Evolutionary conservation across 2,113 vertebrate species (phyloP).

Genomic region (Corythoichthys haematopterus): DNA sequence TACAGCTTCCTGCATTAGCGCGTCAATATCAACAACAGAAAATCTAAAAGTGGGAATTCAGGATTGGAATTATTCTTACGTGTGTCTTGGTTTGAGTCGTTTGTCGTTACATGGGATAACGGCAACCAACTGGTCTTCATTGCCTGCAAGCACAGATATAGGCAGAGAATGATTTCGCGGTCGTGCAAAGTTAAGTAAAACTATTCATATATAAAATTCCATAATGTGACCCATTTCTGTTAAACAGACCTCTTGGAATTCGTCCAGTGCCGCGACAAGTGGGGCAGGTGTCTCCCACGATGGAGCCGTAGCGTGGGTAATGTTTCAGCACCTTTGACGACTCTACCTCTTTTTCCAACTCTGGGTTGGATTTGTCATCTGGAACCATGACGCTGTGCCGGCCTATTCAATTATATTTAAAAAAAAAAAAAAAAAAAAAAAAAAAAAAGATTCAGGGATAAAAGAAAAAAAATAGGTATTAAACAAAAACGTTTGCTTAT

Average conservation of each 20-base stretch:
- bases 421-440: not conserved
- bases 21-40: not conserved
- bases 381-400: constrained; percentile 12
- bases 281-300: constrained; percentile 65
- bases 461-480: too few relatives aligned
- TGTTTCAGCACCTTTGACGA: constrained; percentile 16
- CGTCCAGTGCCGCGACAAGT: constrained; percentile 80
- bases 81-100: constrained; percentile 87
- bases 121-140: constrained; percentile 89
- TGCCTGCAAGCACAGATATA: constrained; percentile 65
- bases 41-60: not conserved
- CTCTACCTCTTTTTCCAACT: constrained; percentile 11
- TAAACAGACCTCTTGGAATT: constrained; percentile 74
- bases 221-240: not conserved
- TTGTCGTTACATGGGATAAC: constrained; percentile 94
- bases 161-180: too few relatives aligned
- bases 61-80: constrained; percentile 73
- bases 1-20: constrained; percentile 80
- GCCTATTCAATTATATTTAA: not conserved
- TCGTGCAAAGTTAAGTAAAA: too few relatives aligned
- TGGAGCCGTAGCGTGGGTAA: constrained; percentile 50
- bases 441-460: not conserved
- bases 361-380: not conserved
- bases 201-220: not conserved
- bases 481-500: too few relatives aligned